These are phyloP conservation scores for Leptinotarsa defecta DNA, from an alignment of 1,140 invertebrate species.

Conservation along the genomic window DNA sequence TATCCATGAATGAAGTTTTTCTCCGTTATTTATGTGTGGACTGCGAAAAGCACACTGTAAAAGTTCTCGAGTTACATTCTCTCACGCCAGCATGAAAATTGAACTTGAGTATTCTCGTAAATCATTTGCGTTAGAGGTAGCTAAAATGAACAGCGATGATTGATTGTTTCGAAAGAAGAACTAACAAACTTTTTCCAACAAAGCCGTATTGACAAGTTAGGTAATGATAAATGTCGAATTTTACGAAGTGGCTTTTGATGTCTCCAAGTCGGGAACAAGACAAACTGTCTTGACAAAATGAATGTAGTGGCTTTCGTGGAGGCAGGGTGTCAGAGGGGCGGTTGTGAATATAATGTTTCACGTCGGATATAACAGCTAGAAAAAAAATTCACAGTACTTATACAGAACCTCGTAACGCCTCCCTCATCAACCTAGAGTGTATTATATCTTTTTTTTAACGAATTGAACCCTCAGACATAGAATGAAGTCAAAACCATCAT, in stretches of 20 bases:
- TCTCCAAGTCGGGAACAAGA: not conserved
- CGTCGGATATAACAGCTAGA: too few relatives aligned
- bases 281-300: too few relatives aligned
- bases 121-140: not conserved
- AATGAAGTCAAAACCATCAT: too few relatives aligned
- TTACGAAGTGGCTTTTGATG: not conserved
- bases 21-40: not conserved
- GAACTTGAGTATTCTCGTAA: not conserved
- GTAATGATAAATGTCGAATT: constrained; percentile 3
- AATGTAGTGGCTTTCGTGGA: too few relatives aligned
- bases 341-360: too few relatives aligned
- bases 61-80: not conserved
- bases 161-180: constrained; percentile 4
- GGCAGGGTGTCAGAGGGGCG: too few relatives aligned
- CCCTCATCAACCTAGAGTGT: too few relatives aligned
- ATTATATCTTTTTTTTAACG: too few relatives aligned
- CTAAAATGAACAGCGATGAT: not conserved
- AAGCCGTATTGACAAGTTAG: constrained; percentile 2
- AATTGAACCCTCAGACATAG: too few relatives aligned
- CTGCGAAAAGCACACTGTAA: not conserved
- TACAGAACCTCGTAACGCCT: too few relatives aligned
- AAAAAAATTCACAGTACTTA: too few relatives aligned
- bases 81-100: not conserved
- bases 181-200: constrained; percentile 8
- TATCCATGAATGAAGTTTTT: too few relatives aligned